These are phyloP conservation scores for Platygyra sinensis DNA, from an alignment of 64 coral and sea anemone species.

Conservation along the genomic window DNA sequence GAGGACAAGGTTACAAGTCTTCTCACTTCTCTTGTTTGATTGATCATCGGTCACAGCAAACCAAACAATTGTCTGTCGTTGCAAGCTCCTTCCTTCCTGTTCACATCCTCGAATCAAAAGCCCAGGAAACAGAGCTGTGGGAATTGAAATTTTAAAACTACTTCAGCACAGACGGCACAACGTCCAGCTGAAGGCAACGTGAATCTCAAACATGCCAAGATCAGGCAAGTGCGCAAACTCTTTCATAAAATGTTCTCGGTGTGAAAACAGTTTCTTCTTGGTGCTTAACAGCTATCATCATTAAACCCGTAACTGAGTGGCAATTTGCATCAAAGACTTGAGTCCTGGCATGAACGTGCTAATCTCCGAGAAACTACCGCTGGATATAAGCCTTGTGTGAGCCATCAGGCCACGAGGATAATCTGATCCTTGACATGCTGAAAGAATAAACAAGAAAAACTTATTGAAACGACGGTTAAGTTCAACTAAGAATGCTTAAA, in stretches of 20 bases:
- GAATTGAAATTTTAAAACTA: not conserved
- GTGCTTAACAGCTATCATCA: not conserved
- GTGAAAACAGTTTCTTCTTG: not conserved
- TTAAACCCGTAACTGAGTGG: constrained; percentile 93
- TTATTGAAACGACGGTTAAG: not conserved
- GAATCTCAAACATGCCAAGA: not conserved
- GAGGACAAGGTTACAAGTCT: no score
- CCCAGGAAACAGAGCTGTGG: not conserved
- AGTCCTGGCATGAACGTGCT: constrained; percentile 99
- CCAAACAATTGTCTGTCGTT: not conserved
- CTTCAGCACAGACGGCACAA: not conserved
- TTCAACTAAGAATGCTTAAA: not conserved
- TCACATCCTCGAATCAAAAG: not conserved
- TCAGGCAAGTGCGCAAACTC: not conserved
- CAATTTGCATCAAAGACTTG: constrained; percentile 98
- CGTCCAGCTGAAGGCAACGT: not conserved
- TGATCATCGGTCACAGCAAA: not conserved
- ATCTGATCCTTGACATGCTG: constrained; percentile 83
- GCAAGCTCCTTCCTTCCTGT: not conserved
- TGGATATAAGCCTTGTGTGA: constrained; percentile 95
- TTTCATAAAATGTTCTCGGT: not conserved
- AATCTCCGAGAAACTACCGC: constrained; percentile 99
- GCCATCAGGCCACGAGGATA: constrained; percentile 94
- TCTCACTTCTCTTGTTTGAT: no score
- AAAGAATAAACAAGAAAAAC: constrained; percentile 4